Conservation (phyloP, 2,888 invertebrate genomes). For the Chalcosyrphus nemorum region DNA sequence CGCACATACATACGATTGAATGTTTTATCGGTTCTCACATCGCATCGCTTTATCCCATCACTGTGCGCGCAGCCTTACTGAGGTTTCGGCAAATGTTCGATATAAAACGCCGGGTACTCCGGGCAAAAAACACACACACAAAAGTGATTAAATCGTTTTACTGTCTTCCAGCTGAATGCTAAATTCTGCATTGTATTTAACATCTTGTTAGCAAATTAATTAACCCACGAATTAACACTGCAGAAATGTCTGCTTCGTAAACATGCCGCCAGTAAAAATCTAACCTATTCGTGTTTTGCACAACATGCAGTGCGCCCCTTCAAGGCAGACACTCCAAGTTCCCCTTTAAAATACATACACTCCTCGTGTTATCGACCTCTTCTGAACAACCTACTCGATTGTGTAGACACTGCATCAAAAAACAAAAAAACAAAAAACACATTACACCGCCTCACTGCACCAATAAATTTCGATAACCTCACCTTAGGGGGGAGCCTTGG, state of each 20-base stretch:
- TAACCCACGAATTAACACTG: not conserved
- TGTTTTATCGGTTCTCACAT: too few species aligned
- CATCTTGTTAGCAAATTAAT: conserved; percentile 24
- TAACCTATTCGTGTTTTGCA: not conserved
- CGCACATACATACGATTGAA: too few species aligned
- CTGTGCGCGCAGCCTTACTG: too few species aligned
- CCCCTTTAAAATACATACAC: conserved; percentile 9
- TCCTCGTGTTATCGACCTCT: conserved; percentile 40
- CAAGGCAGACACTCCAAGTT: not conserved
- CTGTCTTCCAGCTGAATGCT: too few species aligned
- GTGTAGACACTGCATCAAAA: conserved; percentile 15
- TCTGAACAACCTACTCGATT: conserved; percentile 1
- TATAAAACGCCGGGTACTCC: too few species aligned
- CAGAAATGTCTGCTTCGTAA: not conserved
- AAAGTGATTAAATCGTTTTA: too few species aligned
- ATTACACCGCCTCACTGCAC: conserved; percentile 4
- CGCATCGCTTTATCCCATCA: too few species aligned
- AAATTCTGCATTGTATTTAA: not conserved
- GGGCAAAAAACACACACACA: too few species aligned
- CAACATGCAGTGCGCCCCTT: not conserved
- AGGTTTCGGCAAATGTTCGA: too few species aligned
- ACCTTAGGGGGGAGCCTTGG: conserved; percentile 13
- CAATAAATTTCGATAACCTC: conserved; percentile 45
- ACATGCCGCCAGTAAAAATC: not conserved
- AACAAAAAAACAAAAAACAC: not conserved